Evolutionary conservation across 2,888 invertebrate genomes (phyloP), one percentile per base, ranked within the genome.

Genomic region (Agrochola litura): DNA sequence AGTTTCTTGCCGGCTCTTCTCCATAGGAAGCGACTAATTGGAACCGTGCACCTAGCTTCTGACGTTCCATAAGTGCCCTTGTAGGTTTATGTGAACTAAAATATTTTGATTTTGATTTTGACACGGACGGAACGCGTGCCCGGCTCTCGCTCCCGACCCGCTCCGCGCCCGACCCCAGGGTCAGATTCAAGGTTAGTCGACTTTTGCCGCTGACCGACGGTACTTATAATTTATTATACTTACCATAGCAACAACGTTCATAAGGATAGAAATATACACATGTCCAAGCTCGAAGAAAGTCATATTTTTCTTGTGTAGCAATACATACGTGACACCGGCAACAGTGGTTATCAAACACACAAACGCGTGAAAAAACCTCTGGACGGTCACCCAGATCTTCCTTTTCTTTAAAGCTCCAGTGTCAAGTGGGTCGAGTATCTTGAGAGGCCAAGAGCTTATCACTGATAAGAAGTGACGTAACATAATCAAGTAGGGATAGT

Each of bases 241-340:
- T 60, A 79, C 79, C 43, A 79, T 75, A 16, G 52, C 5, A 37
- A 67, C 49, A 14, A 0, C 0, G 9, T 12, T 25, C 67, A 79
- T 74, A 9, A 79, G 43, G 4, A 80, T 16, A 16, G 49, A 22
- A 16, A 79, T 79, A 63, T 79, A 79, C n/a, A 43, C 16, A 74
- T 79, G 74, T 16, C 79, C 79, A 41, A 79, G 74, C 5, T 80
- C 74, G 16, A 79, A 79, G 74, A 79, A 63, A 67, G 19, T 63
- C 80, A 80, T 74, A 0, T 41, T 16, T 1, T 67, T 37, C 30
- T 67, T n/a, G 19, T 79, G 80, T 5, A 80, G 0, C 1, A 52
- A 0, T 3, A 79, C 6, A 49, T 56, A 79, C 12, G 8, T 22
- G n/a, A 19, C 0, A 0, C 30, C 43, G 6, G 80, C 49, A 22